Conservation (phyloP, 2,113 vertebrate genomes). For the Xenopus laevis region DNA sequence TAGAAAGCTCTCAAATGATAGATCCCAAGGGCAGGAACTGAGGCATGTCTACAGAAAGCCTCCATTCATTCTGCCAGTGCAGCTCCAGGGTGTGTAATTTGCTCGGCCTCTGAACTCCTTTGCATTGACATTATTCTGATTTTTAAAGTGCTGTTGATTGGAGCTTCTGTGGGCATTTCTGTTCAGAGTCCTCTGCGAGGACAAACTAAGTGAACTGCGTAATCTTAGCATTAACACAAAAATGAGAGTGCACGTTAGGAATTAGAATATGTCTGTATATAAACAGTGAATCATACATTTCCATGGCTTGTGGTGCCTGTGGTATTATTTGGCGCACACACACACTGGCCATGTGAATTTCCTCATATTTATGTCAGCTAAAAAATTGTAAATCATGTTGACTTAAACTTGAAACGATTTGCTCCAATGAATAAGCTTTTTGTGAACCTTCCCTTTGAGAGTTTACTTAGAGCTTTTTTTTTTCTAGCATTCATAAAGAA, state of each 20-base stretch:
- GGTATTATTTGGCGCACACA: slow-evolving; percentile 46
- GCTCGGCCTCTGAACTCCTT: slow-evolving; percentile 78
- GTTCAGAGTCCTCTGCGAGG: slow-evolving; percentile 57
- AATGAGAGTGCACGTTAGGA: slow-evolving; percentile 6
- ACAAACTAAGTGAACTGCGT: slow-evolving; percentile 48
- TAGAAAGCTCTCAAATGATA: slow-evolving; percentile 76
- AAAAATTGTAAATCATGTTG: slow-evolving; percentile 31
- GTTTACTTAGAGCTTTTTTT: background rate
- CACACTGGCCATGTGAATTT: slow-evolving; percentile 31
- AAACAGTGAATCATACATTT: slow-evolving; percentile 42
- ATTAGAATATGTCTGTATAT: slow-evolving; percentile 53
- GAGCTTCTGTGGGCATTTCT: slow-evolving; percentile 64
- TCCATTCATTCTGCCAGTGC: slow-evolving; percentile 81
- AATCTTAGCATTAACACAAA: slow-evolving; percentile 41
- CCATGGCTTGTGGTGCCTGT: slow-evolving; percentile 23
- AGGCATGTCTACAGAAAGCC: slow-evolving; percentile 75
- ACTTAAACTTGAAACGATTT: slow-evolving; percentile 30
- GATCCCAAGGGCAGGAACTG: slow-evolving; percentile 74
- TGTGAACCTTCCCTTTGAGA: background rate
- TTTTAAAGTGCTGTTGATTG: slow-evolving; percentile 64
- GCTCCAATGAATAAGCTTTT: slow-evolving; percentile 28
- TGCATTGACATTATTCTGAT: slow-evolving; percentile 76
- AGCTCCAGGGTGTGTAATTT: slow-evolving; percentile 80
- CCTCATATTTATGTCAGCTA: slow-evolving; percentile 43
- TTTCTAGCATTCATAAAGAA: too few species aligned